phyloP scores from a whole-genome alignment of 2,797 vertebrate genomes.

The Poecile montanus region DNA sequence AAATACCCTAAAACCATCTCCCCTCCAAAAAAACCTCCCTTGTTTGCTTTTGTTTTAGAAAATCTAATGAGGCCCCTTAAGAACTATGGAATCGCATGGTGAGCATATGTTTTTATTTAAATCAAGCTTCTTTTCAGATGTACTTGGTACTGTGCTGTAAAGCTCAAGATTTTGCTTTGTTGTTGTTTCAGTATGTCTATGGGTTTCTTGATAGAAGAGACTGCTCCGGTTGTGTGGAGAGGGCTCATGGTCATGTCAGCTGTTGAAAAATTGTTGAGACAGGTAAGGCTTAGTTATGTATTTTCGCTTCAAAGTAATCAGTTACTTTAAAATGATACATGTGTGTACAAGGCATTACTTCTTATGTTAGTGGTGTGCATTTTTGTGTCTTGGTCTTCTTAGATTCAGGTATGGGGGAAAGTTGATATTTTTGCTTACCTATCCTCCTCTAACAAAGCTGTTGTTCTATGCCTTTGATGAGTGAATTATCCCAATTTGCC shows the following conservation, averaged over 20 bases:
- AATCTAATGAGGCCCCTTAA: constrained; percentile 93
- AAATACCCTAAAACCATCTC: neutral
- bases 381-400: neutral
- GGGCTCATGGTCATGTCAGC: constrained; percentile 99
- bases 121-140: constrained; percentile 36
- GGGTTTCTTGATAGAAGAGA: constrained; percentile 95
- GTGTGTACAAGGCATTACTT: neutral
- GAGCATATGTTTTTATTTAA: constrained; percentile 71
- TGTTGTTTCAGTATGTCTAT: constrained; percentile 91
- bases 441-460: neutral
- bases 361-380: neutral
- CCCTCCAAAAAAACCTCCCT: neutral
- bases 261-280: constrained; percentile 89
- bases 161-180: constrained; percentile 24
- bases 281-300: constrained; percentile 80
- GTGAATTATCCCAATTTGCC: neutral
- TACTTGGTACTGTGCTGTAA: neutral
- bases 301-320: neutral
- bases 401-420: neutral
- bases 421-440: neutral
- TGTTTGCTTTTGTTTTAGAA: constrained; percentile 78
- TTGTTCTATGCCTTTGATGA: neutral
- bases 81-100: constrained; percentile 95
- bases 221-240: constrained; percentile 90
- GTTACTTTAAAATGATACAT: neutral